Evolutionary conservation across 2,888 invertebrate species (phyloP).

Genomic region (Nephrotoma flavescens): DNA sequence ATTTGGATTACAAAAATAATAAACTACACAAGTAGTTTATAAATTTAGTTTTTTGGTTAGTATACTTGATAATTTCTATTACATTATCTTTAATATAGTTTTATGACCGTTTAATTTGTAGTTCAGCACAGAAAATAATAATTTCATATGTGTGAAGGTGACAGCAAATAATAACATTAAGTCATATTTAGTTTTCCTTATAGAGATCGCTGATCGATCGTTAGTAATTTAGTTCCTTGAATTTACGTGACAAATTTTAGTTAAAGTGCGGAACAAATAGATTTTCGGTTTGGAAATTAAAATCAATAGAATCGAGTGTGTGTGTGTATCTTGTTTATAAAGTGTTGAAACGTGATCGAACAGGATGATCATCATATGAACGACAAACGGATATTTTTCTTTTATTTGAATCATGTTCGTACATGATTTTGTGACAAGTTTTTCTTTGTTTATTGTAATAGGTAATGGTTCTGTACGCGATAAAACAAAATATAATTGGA

Average conservation of each 20-base stretch:
- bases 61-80: neutral
- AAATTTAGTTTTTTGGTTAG: neutral
- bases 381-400: neutral
- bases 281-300: neutral
- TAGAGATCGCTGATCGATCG: neutral
- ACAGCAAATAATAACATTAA: neutral
- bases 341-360: neutral
- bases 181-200: neutral
- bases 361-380: neutral
- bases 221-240: neutral
- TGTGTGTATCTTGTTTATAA: neutral
- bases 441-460: too few species aligned
- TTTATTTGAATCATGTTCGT: neutral
- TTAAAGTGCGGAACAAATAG: neutral
- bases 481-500: too few species aligned
- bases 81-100: neutral
- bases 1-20: neutral
- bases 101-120: neutral
- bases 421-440: neutral
- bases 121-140: neutral
- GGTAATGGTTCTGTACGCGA: too few species aligned
- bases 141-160: neutral
- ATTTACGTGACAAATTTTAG: neutral
- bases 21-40: neutral
- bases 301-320: neutral